phyloP scores from a whole-genome alignment of 2,797 vertebrate species.

The Hypotaenidia philippensis region DNA sequence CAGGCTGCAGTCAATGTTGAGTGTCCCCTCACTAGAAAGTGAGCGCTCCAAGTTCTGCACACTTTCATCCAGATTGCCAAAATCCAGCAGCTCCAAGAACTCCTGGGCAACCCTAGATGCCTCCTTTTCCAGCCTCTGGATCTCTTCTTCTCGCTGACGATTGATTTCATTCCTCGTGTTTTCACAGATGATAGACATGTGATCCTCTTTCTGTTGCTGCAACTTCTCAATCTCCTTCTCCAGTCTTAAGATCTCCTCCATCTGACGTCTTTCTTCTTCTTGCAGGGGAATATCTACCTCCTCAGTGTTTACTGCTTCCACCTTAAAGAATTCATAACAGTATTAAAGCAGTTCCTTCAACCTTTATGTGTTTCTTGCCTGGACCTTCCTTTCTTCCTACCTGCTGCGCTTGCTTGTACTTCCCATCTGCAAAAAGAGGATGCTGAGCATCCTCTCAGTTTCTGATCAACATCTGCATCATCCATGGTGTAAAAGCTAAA shows the following conservation, averaged over 20 bases:
- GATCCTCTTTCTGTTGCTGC: slow-evolving; percentile 89
- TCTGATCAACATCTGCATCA: not conserved
- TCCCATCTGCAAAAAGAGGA: not conserved
- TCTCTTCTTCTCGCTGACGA: slow-evolving; percentile 88
- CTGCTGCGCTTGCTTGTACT: not conserved
- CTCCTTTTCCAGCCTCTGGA: slow-evolving; percentile 90
- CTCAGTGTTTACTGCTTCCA: slow-evolving; percentile 71
- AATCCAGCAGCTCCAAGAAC: slow-evolving; percentile 91
- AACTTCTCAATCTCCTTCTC: slow-evolving; percentile 93
- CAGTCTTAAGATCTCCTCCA: slow-evolving; percentile 92
- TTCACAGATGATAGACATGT: slow-evolving; percentile 86
- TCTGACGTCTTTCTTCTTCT: slow-evolving; percentile 91
- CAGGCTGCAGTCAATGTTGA: slow-evolving; percentile 84
- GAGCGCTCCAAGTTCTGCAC: slow-evolving; percentile 83
- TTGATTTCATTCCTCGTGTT: slow-evolving; percentile 87
- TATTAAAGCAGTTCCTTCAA: not conserved
- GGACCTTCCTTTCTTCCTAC: not conserved
- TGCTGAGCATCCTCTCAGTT: not conserved
- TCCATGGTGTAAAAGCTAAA: not conserved
- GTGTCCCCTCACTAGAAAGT: slow-evolving; percentile 87
- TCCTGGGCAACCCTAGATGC: slow-evolving; percentile 91
- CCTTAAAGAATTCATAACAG: slow-evolving; percentile 67
- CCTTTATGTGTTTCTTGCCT: not conserved
- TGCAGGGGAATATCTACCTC: slow-evolving; percentile 76
- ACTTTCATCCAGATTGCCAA: slow-evolving; percentile 82